phyloP scores from a whole-genome alignment of 1,140 invertebrate genomes.

The Andricus grossulariae region DNA sequence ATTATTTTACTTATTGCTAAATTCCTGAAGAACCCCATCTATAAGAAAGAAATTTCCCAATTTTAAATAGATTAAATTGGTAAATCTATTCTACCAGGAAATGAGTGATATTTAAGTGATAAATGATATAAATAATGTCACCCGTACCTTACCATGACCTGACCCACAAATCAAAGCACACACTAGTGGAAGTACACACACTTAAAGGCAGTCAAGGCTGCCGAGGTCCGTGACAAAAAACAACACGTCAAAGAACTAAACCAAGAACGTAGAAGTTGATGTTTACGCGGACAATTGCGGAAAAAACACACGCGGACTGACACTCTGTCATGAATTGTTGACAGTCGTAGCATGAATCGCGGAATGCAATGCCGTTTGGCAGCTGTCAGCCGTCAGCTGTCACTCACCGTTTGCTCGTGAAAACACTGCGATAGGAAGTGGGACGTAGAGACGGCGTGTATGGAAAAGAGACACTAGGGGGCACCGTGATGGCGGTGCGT shows the following conservation, averaged over 20 bases:
- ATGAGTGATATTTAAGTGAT: neutral
- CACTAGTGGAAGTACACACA: constrained; percentile 31
- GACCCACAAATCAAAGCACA: constrained; percentile 53
- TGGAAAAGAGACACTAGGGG: constrained; percentile 54
- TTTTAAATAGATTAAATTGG: too few species aligned
- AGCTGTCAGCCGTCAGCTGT: constrained; percentile 57
- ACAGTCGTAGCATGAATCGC: constrained; percentile 46
- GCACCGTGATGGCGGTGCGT: constrained; percentile 57
- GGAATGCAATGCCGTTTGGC: constrained; percentile 55
- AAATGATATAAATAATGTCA: neutral
- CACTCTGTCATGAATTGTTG: constrained; percentile 48
- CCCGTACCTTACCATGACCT: constrained; percentile 35
- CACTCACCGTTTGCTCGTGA: constrained; percentile 60
- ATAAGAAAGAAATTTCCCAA: too few species aligned
- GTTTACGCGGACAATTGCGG: neutral
- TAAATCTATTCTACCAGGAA: neutral
- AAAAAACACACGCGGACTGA: constrained; percentile 43
- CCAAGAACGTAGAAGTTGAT: neutral
- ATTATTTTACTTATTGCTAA: too few species aligned
- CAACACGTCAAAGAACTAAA: constrained; percentile 37
- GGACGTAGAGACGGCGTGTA: constrained; percentile 49
- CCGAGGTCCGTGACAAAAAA: constrained; percentile 40
- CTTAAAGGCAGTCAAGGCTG: constrained; percentile 36
- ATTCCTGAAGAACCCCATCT: too few species aligned
- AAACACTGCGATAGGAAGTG: constrained; percentile 56